phyloP scores from a whole-genome alignment of 2,113 vertebrate genomes.

The Gracilinanus agilis region DNA sequence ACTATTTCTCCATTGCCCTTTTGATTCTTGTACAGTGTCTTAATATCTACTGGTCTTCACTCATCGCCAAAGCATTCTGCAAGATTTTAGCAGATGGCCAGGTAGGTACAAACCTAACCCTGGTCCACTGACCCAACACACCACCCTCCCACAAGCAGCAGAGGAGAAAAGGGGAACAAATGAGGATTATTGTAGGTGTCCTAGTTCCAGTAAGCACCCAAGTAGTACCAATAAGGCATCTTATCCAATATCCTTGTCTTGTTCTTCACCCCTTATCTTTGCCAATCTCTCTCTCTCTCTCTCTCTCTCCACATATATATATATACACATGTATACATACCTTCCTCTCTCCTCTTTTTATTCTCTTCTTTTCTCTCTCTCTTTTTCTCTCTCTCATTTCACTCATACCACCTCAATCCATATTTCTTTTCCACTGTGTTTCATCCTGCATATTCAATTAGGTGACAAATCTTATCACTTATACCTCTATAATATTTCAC shows the following conservation, averaged over 20 bases:
- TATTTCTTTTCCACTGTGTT: neutral
- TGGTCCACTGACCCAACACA: neutral
- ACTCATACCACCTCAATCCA: neutral
- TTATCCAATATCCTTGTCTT: neutral
- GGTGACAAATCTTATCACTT: neutral
- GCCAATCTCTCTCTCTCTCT: neutral
- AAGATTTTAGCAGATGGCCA: neutral
- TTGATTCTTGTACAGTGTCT: neutral
- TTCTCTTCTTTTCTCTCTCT: too few relatives aligned
- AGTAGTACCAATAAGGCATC: neutral
- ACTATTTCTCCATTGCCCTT: neutral
- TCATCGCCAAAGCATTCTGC: neutral
- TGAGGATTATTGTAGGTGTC: neutral
- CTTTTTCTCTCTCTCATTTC: neutral
- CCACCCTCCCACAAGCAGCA: neutral
- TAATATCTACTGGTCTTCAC: neutral
- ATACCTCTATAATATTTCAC: neutral
- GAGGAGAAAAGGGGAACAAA: neutral
- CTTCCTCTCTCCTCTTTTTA: too few relatives aligned
- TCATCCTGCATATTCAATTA: too few relatives aligned
- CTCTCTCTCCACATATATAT: neutral
- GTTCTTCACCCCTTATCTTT: neutral
- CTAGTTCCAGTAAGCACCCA: neutral
- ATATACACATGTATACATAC: too few relatives aligned
- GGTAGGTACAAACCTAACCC: neutral